Conservation (phyloP, 1,140 invertebrate species). For the Micrasema longulum region DNA sequence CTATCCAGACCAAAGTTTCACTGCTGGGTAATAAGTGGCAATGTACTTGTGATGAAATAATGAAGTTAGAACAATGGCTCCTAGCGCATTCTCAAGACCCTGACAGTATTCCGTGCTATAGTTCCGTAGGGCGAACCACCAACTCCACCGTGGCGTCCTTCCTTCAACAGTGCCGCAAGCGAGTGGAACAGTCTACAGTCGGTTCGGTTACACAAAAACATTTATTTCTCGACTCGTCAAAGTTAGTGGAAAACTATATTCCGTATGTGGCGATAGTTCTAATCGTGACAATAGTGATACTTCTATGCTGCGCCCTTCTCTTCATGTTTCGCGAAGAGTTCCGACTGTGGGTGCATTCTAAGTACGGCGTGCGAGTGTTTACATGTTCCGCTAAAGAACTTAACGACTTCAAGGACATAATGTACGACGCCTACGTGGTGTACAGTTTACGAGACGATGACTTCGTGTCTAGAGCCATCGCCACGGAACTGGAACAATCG, state of each 20-base stretch:
- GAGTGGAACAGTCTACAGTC: conserved; percentile 63
- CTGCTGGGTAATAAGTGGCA: conserved; percentile 80
- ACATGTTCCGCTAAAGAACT: conserved; percentile 71
- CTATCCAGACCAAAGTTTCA: conserved; percentile 70
- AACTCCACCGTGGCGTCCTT: conserved; percentile 65
- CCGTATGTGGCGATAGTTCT: conserved; percentile 84
- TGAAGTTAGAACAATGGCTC: conserved; percentile 74
- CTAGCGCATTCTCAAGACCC: conserved; percentile 67
- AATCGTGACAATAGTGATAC: conserved; percentile 77
- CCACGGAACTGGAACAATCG: conserved; percentile 82
- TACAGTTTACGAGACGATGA: conserved; percentile 89
- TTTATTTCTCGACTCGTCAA: conserved; percentile 67
- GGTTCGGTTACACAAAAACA: conserved; percentile 68
- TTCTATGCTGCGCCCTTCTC: conserved; percentile 81
- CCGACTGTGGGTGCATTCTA: conserved; percentile 89
- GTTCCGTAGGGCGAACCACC: conserved; percentile 62
- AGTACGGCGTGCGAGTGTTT: conserved; percentile 87
- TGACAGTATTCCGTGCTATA: conserved; percentile 65
- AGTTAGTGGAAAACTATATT: conserved; percentile 74
- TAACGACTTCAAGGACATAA: conserved; percentile 70
- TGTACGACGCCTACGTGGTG: conserved; percentile 89
- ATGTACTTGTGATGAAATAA: conserved; percentile 77
- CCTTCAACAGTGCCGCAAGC: conserved; percentile 62
- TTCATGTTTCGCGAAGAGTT: conserved; percentile 89
- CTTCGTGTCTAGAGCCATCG: conserved; percentile 82